Evolutionary conservation across 2,797 vertebrate species (phyloP).

Genomic region (Aldrovandia affinis): DNA sequence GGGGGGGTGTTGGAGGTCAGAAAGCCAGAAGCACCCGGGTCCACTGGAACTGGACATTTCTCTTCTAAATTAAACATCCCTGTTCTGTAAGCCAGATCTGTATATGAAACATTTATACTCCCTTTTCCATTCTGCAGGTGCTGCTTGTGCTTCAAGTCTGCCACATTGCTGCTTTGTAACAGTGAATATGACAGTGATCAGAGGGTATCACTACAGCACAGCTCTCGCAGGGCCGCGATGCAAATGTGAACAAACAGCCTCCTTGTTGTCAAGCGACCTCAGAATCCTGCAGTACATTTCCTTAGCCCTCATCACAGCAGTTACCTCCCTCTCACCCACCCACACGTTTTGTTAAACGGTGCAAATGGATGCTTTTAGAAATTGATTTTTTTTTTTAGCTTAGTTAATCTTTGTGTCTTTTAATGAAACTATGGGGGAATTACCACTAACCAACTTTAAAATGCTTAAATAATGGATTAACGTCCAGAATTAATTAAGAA

Average conservation of each 20-base stretch:
- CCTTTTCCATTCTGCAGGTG: neutral
- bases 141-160: neutral
- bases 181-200: neutral
- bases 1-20: neutral
- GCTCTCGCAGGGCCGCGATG: conserved; percentile 39
- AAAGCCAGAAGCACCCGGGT: neutral
- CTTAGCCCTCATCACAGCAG: conserved; percentile 23
- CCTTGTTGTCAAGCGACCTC: conserved; percentile 17
- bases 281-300: conserved; percentile 22
- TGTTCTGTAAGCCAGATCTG: neutral
- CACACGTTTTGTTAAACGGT: conserved; percentile 49
- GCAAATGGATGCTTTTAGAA: conserved; percentile 59
- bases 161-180: conserved; percentile 25
- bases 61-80: conserved; percentile 12
- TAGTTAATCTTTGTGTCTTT: conserved; percentile 59
- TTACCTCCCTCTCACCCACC: conserved; percentile 21
- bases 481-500: conserved; percentile 53
- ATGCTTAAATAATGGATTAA: conserved; percentile 66
- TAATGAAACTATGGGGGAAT: conserved; percentile 68
- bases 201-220: neutral
- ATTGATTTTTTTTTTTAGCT: conserved; percentile 53
- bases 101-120: neutral
- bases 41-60: conserved; percentile 14
- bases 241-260: conserved; percentile 38
- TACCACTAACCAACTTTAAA: conserved; percentile 58